Conservation (phyloP, 2,888 invertebrate species). For the Ptychoptera albimana region DNA sequence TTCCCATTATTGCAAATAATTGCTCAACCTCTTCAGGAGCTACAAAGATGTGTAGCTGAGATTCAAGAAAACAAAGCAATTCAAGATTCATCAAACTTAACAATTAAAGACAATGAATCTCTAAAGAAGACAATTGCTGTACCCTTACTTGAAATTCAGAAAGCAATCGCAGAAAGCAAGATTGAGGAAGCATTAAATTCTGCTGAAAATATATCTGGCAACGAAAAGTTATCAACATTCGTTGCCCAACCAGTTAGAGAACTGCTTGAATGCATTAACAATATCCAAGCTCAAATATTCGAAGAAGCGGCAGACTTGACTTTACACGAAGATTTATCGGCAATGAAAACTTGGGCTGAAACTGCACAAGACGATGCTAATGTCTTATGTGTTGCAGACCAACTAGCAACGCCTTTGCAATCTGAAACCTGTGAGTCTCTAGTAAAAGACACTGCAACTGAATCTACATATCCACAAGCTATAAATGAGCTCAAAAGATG, state of each 20-base stretch:
- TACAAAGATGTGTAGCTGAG: slow-evolving; percentile 22
- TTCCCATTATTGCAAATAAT: slow-evolving; percentile 17
- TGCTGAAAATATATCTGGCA: background rate
- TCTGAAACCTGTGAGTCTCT: background rate
- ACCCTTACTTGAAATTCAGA: slow-evolving; percentile 9
- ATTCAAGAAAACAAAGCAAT: slow-evolving; percentile 17
- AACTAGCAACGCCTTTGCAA: background rate
- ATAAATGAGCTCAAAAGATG: background rate
- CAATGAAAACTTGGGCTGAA: slow-evolving; percentile 39
- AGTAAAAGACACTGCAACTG: too few species aligned
- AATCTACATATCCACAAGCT: too few species aligned
- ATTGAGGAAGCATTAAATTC: slow-evolving; percentile 6
- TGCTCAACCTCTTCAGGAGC: slow-evolving; percentile 23
- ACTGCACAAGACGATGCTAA: slow-evolving; percentile 9
- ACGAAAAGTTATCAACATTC: background rate
- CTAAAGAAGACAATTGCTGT: slow-evolving; percentile 7
- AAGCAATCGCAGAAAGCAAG: slow-evolving; percentile 3
- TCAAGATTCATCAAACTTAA: background rate
- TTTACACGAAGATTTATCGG: slow-evolving; percentile 41
- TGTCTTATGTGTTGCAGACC: background rate
- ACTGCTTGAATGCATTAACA: slow-evolving; percentile 20
- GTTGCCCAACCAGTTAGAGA: slow-evolving; percentile 13
- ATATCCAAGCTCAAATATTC: slow-evolving; percentile 20
- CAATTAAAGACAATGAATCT: background rate
- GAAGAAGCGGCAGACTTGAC: slow-evolving; percentile 38